Evolutionary conservation across 2,888 invertebrate species (phyloP).

Genomic region (Hirudinaria manillensis): DNA sequence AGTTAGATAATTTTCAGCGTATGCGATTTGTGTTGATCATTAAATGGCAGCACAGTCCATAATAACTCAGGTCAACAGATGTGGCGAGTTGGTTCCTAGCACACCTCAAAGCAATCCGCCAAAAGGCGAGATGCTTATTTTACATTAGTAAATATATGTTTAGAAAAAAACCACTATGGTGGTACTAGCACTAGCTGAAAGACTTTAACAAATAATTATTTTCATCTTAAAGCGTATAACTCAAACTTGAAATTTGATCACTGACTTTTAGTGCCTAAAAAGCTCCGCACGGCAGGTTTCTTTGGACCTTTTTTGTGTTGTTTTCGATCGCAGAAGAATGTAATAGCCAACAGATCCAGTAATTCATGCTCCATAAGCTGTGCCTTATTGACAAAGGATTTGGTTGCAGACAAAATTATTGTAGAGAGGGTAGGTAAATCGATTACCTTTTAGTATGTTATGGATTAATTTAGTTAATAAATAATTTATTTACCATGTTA

Average conservation of each 20-base stretch:
- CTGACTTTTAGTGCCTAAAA: constrained; percentile 6
- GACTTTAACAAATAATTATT: not conserved
- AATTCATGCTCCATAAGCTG: not conserved
- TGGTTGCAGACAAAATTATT: constrained; percentile 6
- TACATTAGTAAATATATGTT: not conserved
- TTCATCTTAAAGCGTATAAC: no score
- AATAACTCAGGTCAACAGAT: constrained; percentile 21
- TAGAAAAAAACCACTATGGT: not conserved
- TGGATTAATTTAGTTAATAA: no score
- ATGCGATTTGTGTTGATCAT: constrained; percentile 5
- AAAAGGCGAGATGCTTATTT: not conserved
- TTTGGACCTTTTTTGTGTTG: not conserved
- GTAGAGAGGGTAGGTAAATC: not conserved
- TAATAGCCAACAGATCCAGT: not conserved
- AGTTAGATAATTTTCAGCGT: no score
- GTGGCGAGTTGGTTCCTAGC: not conserved
- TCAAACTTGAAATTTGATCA: not conserved
- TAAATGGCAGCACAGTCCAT: constrained; percentile 23
- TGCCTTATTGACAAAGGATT: not conserved
- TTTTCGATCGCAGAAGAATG: constrained; percentile 6
- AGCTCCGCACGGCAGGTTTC: not conserved
- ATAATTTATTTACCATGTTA: no score
- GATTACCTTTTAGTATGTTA: not conserved
- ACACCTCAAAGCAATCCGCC: constrained; percentile 7
- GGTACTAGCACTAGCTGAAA: not conserved